Conservation (phyloP, 2,888 invertebrate species). For the Drosophila melanocephala region DNA sequence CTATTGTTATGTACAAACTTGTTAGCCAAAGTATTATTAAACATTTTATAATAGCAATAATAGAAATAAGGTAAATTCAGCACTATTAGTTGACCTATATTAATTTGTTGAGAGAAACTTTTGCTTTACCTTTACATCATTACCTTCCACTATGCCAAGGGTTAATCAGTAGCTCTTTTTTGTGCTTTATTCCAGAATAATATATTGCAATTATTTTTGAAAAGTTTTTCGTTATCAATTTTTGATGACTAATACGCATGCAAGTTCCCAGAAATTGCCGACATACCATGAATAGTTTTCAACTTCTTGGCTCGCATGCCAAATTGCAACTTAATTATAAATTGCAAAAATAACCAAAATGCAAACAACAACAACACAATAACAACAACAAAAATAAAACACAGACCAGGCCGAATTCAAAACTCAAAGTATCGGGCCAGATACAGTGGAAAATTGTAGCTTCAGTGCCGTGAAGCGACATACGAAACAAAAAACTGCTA, state of each 20-base stretch:
- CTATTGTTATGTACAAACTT: not conserved
- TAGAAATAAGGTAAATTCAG: not conserved
- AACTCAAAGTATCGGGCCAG: constrained; percentile 42
- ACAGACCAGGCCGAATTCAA: constrained; percentile 28
- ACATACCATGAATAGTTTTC: constrained; percentile 77
- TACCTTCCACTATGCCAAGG: constrained; percentile 15
- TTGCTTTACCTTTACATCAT: not conserved
- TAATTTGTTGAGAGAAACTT: not conserved
- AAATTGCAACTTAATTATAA: constrained; percentile 82
- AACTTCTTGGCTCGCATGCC: constrained; percentile 73
- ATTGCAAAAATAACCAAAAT: constrained; percentile 63
- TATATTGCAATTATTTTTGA: constrained; percentile 48
- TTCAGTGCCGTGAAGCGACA: constrained; percentile 59
- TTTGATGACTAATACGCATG: constrained; percentile 78
- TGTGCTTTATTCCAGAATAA: constrained; percentile 22
- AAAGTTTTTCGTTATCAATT: constrained; percentile 37
- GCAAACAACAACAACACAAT: not conserved
- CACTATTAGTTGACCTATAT: not conserved
- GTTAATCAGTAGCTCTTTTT: constrained; percentile 36
- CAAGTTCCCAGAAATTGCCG: constrained; percentile 75
- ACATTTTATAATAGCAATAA: not conserved
- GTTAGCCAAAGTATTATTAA: not conserved
- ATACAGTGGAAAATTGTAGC: constrained; percentile 63
- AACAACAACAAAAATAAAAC: constrained; percentile 8
- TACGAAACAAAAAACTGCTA: constrained; percentile 69